phyloP scores from a whole-genome alignment of 2,888 invertebrate species.

The Rhopalosiphum nymphaeae region DNA sequence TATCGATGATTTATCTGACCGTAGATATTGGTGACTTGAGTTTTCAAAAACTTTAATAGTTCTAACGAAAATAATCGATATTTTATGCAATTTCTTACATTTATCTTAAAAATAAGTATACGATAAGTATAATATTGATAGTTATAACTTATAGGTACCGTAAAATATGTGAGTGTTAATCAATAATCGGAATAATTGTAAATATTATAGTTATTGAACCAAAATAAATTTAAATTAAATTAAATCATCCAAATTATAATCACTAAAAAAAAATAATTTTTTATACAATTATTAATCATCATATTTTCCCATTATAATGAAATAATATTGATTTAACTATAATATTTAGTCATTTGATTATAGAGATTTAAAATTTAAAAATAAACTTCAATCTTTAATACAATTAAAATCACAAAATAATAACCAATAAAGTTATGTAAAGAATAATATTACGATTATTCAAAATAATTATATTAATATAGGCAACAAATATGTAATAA shows the following conservation, averaged over 20 bases:
- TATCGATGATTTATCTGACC: background rate
- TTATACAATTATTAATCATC: too few relatives aligned
- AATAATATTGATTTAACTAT: too few relatives aligned
- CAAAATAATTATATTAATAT: background rate
- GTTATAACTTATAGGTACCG: background rate
- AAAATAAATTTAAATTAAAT: background rate
- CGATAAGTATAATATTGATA: background rate
- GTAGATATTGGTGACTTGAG: background rate
- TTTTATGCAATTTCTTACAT: background rate
- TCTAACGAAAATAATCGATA: background rate
- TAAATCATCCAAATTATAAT: background rate
- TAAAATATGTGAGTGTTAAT: background rate
- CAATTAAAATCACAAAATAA: background rate
- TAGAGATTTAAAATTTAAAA: background rate
- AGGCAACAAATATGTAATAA: background rate
- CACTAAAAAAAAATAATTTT: background rate
- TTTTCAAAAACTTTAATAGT: background rate
- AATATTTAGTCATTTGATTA: too few relatives aligned
- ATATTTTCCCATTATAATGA: too few relatives aligned
- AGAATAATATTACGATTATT: background rate
- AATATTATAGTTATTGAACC: background rate
- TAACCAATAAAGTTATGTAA: background rate
- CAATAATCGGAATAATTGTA: background rate
- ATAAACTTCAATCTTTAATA: background rate
- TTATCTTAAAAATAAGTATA: background rate